These are phyloP conservation scores for Phyllostomus discolor DNA, from an alignment of 2,113 vertebrate species.

Conservation along the genomic window DNA sequence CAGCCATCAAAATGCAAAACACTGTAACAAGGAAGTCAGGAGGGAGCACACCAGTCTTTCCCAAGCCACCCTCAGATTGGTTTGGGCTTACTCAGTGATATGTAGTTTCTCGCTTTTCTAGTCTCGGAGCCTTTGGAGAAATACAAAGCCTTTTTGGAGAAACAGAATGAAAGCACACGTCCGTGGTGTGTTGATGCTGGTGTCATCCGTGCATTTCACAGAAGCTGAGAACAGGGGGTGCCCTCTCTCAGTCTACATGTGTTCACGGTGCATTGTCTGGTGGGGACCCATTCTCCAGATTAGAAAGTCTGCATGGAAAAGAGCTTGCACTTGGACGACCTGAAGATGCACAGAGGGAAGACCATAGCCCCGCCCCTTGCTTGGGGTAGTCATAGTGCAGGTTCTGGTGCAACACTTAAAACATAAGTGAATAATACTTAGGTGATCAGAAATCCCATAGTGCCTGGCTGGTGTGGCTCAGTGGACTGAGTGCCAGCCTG, in stretches of 20 bases:
- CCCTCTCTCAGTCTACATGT: background rate
- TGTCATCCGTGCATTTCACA: background rate
- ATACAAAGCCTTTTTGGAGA: background rate
- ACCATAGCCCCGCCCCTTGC: background rate
- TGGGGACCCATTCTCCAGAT: background rate
- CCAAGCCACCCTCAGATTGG: background rate
- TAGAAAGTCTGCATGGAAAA: background rate
- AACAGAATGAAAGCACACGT: background rate
- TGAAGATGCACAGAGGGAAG: background rate
- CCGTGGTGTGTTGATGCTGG: background rate
- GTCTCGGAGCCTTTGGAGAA: background rate
- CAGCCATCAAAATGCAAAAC: background rate
- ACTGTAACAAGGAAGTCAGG: background rate
- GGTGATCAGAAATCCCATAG: background rate
- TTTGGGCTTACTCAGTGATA: background rate
- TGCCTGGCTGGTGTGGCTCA: too few species aligned
- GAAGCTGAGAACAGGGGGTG: background rate
- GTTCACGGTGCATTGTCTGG: background rate
- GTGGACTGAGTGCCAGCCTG: too few species aligned
- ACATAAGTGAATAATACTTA: background rate
- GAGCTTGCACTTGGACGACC: background rate
- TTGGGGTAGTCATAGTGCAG: background rate
- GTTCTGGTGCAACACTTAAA: background rate
- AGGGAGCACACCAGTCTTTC: background rate
- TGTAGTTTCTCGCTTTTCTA: background rate